Evolutionary conservation across 2,888 invertebrate species (phyloP).

Genomic region (Vesta saturnalis): DNA sequence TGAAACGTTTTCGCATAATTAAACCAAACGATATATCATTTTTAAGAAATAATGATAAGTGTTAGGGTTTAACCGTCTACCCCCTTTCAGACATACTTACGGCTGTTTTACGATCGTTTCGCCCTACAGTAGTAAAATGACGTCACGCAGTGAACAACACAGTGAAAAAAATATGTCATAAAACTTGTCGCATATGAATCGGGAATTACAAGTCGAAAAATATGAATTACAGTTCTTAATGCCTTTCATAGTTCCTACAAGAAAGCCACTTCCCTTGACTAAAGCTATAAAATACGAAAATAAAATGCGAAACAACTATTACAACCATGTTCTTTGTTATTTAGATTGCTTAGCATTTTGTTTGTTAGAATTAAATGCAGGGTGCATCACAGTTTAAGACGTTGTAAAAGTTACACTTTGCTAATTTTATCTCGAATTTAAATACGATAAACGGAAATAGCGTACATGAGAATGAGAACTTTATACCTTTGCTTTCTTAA

Average conservation of each 20-base stretch:
- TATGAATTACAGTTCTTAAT: conserved; percentile 56
- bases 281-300: conserved; percentile 49
- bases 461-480: background rate
- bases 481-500: no score
- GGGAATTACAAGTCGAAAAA: conserved; percentile 56
- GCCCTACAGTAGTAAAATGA: conserved; percentile 50
- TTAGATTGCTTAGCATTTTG: conserved; percentile 30
- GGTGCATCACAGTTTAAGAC: conserved; percentile 28
- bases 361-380: conserved; percentile 28
- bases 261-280: conserved; percentile 47
- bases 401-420: conserved; percentile 28
- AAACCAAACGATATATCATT: background rate
- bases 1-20: no score
- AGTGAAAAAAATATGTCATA: conserved; percentile 49
- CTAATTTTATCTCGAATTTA: conserved; percentile 24
- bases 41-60: background rate
- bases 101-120: conserved; percentile 52
- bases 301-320: conserved; percentile 46
- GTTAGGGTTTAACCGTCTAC: conserved; percentile 29
- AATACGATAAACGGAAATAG: conserved; percentile 1
- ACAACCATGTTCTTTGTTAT: conserved; percentile 31
- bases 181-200: conserved; percentile 57
- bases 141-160: conserved; percentile 49
- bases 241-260: conserved; percentile 47
- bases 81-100: conserved; percentile 41